Percentiles rank a stretch among this genome's conserved stretches.
Conservation (phyloP, 2,888 invertebrate genomes). For the Machimus rusticus region DNA sequence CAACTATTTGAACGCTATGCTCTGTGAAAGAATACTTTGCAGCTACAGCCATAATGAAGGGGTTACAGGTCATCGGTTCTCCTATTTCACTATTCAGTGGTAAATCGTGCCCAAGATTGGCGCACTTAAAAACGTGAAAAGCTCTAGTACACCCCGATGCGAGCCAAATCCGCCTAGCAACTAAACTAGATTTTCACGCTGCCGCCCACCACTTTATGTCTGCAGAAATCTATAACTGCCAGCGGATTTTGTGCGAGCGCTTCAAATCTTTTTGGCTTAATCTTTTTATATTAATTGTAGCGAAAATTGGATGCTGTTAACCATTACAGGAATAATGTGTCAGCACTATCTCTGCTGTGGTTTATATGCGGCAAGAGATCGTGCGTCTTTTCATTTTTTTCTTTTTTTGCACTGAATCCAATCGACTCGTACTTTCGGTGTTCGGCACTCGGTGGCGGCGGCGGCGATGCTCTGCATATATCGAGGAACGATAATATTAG, state of each 20-base stretch:
- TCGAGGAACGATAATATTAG: slow-evolving; percentile 32
- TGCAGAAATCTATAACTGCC: slow-evolving; percentile 6
- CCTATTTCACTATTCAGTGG: background rate
- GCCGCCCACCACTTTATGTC: slow-evolving; percentile 14
- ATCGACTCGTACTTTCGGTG: background rate
- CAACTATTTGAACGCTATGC: background rate
- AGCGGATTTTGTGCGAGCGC: background rate
- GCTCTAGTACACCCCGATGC: background rate
- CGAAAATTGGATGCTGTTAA: slow-evolving; percentile 1
- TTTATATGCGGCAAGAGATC: background rate
- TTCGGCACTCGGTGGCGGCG: background rate
- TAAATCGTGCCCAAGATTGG: background rate
- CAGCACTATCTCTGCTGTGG: background rate
- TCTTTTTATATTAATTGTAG: slow-evolving; percentile 29
- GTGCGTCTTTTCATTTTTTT: background rate
- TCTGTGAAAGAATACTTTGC: background rate
- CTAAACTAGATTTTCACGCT: slow-evolving; percentile 19
- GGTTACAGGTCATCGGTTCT: background rate
- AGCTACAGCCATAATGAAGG: background rate
- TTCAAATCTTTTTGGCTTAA: background rate
- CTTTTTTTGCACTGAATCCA: background rate
- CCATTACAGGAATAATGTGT: background rate
- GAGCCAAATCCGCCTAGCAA: slow-evolving; percentile 28
- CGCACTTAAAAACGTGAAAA: background rate
- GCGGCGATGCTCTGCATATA: slow-evolving; percentile 26